Percentiles rank a stretch among this genome's conserved stretches.
phyloP scores from a whole-genome alignment of 2,113 vertebrate genomes.

The Sinocyclocheilus anophthalmus region DNA sequence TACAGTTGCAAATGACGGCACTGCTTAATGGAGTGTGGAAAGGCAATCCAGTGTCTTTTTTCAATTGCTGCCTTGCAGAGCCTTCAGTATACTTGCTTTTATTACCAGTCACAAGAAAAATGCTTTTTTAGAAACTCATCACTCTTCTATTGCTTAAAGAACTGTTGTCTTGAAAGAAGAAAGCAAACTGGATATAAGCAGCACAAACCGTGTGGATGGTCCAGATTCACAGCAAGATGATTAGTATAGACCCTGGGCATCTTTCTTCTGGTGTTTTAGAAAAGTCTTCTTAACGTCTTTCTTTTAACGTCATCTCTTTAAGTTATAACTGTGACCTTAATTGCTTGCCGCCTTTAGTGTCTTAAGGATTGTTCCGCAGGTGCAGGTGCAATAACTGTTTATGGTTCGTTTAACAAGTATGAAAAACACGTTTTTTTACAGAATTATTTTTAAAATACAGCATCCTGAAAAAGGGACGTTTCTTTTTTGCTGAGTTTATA shows the following conservation, averaged over 20 bases:
- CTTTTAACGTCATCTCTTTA: background rate
- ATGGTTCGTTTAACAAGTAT: background rate
- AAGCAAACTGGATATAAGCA: background rate
- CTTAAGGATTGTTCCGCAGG: background rate
- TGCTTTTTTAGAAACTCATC: background rate
- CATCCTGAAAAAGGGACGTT: background rate
- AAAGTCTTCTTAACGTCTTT: background rate
- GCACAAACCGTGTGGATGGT: background rate
- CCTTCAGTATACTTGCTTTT: background rate
- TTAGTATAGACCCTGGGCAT: background rate
- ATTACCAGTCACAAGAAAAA: background rate
- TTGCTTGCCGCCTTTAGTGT: background rate
- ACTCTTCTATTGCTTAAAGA: background rate
- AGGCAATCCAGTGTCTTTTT: background rate
- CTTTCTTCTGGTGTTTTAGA: background rate
- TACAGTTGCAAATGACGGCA: background rate
- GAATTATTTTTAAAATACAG: background rate
- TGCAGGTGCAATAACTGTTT: background rate
- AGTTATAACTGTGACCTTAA: background rate
- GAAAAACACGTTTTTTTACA: no score
- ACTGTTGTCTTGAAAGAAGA: background rate
- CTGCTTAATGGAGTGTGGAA: conserved; percentile 3
- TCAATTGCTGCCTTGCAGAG: background rate
- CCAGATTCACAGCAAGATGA: background rate
- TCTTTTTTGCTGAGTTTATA: background rate